Conservation (phyloP, 2,888 invertebrate species). For the Amiota minor region DNA sequence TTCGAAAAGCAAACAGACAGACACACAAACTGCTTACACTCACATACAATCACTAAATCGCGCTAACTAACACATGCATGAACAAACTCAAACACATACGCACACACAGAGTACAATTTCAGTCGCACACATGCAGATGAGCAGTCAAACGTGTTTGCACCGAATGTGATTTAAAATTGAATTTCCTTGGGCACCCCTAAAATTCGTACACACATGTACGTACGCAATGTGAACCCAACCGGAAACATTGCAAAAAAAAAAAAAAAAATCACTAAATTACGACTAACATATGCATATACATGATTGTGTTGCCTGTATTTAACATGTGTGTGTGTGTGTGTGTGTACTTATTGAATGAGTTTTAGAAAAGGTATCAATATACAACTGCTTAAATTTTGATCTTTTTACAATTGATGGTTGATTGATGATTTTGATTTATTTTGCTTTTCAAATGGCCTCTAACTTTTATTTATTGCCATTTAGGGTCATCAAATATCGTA, state of each 20-base stretch:
- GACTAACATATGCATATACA: not conserved
- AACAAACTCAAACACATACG: not conserved
- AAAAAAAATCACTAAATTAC: not conserved
- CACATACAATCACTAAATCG: not conserved
- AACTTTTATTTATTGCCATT: too few species aligned
- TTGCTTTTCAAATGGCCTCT: too few species aligned
- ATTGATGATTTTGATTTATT: too few species aligned
- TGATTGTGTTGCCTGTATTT: not conserved
- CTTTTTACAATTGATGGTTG: too few species aligned
- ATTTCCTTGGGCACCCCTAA: not conserved
- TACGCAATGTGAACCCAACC: conserved; percentile 2
- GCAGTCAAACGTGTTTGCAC: not conserved
- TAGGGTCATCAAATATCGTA: too few species aligned
- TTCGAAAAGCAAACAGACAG: not conserved
- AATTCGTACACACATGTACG: not conserved
- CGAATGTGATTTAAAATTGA: conserved; percentile 2
- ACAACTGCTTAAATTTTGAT: too few species aligned
- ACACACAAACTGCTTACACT: not conserved
- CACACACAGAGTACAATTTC: not conserved
- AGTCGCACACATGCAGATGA: not conserved
- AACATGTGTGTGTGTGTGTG: not conserved
- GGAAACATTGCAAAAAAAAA: not conserved
- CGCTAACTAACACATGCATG: not conserved
- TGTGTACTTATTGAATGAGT: not conserved
- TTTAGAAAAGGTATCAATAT: not conserved